Evolutionary conservation across 2,888 invertebrate species (phyloP).

Genomic region (Ashinkailepas kermadecensis): DNA sequence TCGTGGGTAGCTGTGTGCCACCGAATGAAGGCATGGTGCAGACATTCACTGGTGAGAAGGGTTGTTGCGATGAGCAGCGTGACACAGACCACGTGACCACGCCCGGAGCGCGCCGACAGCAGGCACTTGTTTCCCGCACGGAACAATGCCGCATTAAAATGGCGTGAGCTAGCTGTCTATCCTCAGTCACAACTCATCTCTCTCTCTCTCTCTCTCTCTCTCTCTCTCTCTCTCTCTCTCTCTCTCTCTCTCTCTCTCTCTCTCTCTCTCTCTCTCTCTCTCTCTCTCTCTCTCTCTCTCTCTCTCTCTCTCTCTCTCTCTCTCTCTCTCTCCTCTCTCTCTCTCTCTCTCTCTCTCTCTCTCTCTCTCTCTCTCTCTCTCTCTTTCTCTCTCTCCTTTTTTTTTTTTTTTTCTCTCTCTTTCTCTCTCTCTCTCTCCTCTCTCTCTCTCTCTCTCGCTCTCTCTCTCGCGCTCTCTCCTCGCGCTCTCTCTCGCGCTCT

Average conservation of each 20-base stretch:
- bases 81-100: not conserved
- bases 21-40: too few relatives aligned
- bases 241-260: too few relatives aligned
- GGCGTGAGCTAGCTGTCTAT: not conserved
- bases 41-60: too few relatives aligned
- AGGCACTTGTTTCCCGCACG: slow-evolving; percentile 1
- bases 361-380: not conserved
- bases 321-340: not conserved
- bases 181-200: not conserved
- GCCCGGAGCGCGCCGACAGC: not conserved
- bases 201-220: too few relatives aligned
- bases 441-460: too few relatives aligned
- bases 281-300: too few relatives aligned
- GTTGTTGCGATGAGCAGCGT: too few relatives aligned
- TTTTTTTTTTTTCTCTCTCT: not conserved
- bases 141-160: slow-evolving; percentile 5
- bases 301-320: not conserved
- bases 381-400: not conserved
- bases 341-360: not conserved
- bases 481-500: too few relatives aligned
- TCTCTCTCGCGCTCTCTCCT: too few relatives aligned
- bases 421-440: not conserved
- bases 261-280: too few relatives aligned
- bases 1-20: too few relatives aligned
- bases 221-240: too few relatives aligned